phyloP scores from a whole-genome alignment of 2,797 vertebrate genomes.

The Sparidentex hasta region DNA sequence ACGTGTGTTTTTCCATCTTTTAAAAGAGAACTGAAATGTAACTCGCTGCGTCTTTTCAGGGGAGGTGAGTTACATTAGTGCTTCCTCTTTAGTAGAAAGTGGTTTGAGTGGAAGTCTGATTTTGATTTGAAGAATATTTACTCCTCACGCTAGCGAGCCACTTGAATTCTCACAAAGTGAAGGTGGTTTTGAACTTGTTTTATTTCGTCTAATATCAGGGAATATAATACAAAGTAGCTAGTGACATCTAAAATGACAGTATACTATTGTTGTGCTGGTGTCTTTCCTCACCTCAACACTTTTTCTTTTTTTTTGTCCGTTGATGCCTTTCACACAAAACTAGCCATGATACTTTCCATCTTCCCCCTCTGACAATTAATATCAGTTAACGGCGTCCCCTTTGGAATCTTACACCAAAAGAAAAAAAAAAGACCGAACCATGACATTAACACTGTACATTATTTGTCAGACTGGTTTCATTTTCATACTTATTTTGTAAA shows the following conservation, averaged over 20 bases:
- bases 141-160: slow-evolving; percentile 64
- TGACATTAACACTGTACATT: slow-evolving; percentile 93
- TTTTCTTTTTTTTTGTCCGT: slow-evolving; percentile 59
- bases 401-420: slow-evolving; percentile 69
- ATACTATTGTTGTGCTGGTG: slow-evolving; percentile 69
- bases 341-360: slow-evolving; percentile 73
- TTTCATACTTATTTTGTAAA: slow-evolving; percentile 99
- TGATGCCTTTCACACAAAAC: slow-evolving; percentile 83
- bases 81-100: slow-evolving; percentile 82
- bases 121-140: slow-evolving; percentile 69
- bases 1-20: slow-evolving; percentile 65
- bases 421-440: slow-evolving; percentile 74
- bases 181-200: slow-evolving; percentile 65
- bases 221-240: slow-evolving; percentile 81
- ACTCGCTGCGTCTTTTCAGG: slow-evolving; percentile 59
- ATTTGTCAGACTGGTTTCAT: slow-evolving; percentile 92
- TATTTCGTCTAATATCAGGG: slow-evolving; percentile 87
- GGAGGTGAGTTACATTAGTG: slow-evolving; percentile 77
- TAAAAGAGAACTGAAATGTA: slow-evolving; percentile 63
- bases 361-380: slow-evolving; percentile 73
- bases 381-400: slow-evolving; percentile 69
- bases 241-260: slow-evolving; percentile 68
- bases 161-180: slow-evolving; percentile 69
- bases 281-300: slow-evolving; percentile 76
- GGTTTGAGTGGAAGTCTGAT: slow-evolving; percentile 75